phyloP scores from a whole-genome alignment of 2,113 vertebrate species.

The Pteronura brasiliensis region DNA sequence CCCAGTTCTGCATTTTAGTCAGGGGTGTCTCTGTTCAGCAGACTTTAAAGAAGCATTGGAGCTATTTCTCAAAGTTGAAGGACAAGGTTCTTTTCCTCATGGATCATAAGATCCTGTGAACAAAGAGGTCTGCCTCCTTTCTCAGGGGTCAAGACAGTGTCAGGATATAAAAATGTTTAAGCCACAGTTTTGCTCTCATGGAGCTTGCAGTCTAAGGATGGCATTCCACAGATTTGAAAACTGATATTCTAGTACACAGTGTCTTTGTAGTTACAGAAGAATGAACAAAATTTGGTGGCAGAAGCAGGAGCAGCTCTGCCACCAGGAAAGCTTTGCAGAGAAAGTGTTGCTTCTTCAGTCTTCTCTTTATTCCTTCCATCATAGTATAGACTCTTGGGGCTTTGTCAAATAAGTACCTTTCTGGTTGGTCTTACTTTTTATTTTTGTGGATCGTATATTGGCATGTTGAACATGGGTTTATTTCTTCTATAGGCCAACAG shows the following conservation, averaged over 20 bases:
- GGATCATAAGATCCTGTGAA: background rate
- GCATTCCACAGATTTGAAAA: background rate
- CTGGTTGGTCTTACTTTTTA: background rate
- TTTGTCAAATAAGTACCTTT: background rate
- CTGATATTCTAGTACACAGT: background rate
- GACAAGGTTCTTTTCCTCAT: background rate
- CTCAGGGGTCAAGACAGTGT: background rate
- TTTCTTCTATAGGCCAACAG: background rate
- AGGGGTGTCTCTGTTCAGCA: background rate
- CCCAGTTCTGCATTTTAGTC: conserved; percentile 1
- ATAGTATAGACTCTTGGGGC: background rate
- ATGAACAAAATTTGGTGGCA: background rate
- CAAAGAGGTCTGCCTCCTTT: background rate
- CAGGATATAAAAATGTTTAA: background rate
- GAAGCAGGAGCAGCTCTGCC: background rate
- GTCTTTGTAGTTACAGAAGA: background rate
- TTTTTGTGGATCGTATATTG: background rate
- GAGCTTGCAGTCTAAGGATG: background rate
- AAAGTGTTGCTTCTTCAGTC: background rate
- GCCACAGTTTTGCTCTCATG: background rate
- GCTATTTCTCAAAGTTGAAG: conserved; percentile 47
- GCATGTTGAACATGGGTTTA: background rate
- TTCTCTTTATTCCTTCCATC: background rate
- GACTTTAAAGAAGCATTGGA: conserved; percentile 34
- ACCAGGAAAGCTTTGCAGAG: background rate